Evolutionary conservation across 1,140 invertebrate species (phyloP).

Genomic region (Cotesia typhae): DNA sequence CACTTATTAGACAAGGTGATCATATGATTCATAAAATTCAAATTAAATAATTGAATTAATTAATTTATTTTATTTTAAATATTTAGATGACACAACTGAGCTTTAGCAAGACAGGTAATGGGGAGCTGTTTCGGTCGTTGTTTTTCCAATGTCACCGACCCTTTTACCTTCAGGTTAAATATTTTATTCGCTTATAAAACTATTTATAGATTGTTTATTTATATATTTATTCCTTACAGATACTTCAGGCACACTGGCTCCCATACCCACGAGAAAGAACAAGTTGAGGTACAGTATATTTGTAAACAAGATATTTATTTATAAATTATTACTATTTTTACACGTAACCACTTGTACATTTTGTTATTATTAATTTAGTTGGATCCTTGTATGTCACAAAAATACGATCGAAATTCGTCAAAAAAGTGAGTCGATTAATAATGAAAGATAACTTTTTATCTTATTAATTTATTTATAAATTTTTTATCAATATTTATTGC

Average conservation of each 20-base stretch:
- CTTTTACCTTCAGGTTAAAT: constrained; percentile 54
- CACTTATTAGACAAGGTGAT: too few species aligned
- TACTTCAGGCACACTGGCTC: constrained; percentile 54
- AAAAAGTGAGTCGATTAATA: constrained; percentile 46
- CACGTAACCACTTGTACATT: too few species aligned
- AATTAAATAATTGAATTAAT: too few species aligned
- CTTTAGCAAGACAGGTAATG: constrained; percentile 59
- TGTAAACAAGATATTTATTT: constrained; percentile 17
- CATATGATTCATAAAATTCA: too few species aligned
- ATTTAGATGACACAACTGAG: constrained; percentile 53
- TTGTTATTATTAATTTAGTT: constrained; percentile 1
- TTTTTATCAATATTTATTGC: constrained; percentile 41
- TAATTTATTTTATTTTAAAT: constrained; percentile 23
- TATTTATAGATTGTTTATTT: constrained; percentile 18
- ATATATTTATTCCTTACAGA: constrained; percentile 41
- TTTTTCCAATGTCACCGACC: constrained; percentile 56
- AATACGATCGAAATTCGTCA: constrained; percentile 36
- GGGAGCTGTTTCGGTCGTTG: constrained; percentile 67
- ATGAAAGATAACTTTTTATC: constrained; percentile 8
- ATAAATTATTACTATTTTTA: constrained; percentile 20
- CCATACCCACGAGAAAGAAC: constrained; percentile 54
- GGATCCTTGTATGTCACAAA: too few species aligned
- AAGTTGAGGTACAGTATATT: constrained; percentile 50
- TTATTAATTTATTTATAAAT: constrained; percentile 11
- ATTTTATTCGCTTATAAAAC: constrained; percentile 11